These are phyloP conservation scores for Oxytorus armatus DNA, from an alignment of 2,888 invertebrate genomes.

Conservation along the genomic window DNA sequence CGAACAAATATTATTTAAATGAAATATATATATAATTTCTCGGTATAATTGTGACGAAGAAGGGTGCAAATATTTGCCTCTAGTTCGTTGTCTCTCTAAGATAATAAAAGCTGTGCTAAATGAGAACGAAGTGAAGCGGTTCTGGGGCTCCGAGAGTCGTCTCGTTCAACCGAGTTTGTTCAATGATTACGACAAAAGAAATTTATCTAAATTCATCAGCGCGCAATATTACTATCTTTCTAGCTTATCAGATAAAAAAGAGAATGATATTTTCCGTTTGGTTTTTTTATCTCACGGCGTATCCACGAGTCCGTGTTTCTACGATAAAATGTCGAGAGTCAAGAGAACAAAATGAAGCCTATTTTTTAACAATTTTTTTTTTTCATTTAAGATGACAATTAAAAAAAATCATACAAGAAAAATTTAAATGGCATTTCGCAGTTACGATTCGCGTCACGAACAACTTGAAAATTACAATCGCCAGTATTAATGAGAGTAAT, in stretches of 20 bases:
- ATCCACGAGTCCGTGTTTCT: slow-evolving; percentile 7
- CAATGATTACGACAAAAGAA: slow-evolving; percentile 57
- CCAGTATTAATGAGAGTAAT: no score
- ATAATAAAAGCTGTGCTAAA: slow-evolving; percentile 32
- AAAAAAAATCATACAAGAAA: no score
- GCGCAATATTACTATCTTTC: slow-evolving; percentile 47
- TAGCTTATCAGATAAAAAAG: slow-evolving; percentile 63
- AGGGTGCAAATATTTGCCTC: slow-evolving; percentile 40
- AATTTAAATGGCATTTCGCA: no score
- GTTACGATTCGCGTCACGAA: no score
- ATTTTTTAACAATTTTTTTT: no score
- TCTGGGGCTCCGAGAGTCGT: slow-evolving; percentile 22
- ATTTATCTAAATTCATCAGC: slow-evolving; percentile 63
- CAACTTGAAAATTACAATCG: no score
- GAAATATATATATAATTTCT: not conserved
- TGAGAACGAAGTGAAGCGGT: slow-evolving; percentile 7
- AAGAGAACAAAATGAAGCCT: not conserved
- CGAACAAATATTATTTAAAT: not conserved
- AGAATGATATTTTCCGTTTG: slow-evolving; percentile 51
- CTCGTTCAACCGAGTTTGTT: slow-evolving; percentile 53
- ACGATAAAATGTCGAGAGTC: not conserved
- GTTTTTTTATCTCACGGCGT: slow-evolving; percentile 49
- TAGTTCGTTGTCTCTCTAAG: slow-evolving; percentile 52
- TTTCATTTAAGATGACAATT: no score
- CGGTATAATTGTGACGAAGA: not conserved